Percentiles rank a stretch among this genome's conserved stretches.
These are phyloP conservation scores for Anastrepha obliqua DNA, from an alignment of 1,140 invertebrate species.

Conservation along the genomic window DNA sequence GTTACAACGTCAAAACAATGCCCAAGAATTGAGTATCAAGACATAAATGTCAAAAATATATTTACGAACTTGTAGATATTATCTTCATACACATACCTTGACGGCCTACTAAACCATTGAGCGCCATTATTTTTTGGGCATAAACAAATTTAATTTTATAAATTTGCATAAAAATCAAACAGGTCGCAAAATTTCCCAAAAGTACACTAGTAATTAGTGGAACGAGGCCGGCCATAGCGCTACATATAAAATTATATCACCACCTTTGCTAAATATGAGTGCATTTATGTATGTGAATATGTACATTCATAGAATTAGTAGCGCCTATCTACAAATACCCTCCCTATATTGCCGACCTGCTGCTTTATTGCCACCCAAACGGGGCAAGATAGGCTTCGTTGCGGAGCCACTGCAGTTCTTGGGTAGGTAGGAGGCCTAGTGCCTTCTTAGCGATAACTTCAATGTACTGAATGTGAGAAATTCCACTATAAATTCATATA, in stretches of 20 bases:
- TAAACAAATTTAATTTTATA: neutral
- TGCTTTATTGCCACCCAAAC: too few species aligned
- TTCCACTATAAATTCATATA: neutral
- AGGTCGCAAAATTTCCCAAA: neutral
- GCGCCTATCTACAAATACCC: too few species aligned
- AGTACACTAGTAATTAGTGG: neutral
- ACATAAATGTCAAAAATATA: conserved; percentile 72
- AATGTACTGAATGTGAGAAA: neutral
- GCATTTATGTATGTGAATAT: neutral
- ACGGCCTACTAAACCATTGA: neutral
- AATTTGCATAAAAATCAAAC: conserved; percentile 29
- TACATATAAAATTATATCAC: neutral
- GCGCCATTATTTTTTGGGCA: neutral
- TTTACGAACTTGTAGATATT: conserved; percentile 59
- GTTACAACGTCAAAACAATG: neutral
- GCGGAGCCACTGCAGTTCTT: too few species aligned
- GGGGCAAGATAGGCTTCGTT: too few species aligned
- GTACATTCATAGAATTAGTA: too few species aligned
- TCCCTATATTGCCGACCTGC: too few species aligned
- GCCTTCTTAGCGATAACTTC: neutral
- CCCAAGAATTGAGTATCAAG: conserved; percentile 67
- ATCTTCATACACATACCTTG: too few species aligned
- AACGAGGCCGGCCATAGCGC: neutral
- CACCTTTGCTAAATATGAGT: neutral
- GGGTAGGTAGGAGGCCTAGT: too few species aligned